These are phyloP conservation scores for Morus bassanus DNA, from an alignment of 2,797 vertebrate genomes.

Conservation along the genomic window DNA sequence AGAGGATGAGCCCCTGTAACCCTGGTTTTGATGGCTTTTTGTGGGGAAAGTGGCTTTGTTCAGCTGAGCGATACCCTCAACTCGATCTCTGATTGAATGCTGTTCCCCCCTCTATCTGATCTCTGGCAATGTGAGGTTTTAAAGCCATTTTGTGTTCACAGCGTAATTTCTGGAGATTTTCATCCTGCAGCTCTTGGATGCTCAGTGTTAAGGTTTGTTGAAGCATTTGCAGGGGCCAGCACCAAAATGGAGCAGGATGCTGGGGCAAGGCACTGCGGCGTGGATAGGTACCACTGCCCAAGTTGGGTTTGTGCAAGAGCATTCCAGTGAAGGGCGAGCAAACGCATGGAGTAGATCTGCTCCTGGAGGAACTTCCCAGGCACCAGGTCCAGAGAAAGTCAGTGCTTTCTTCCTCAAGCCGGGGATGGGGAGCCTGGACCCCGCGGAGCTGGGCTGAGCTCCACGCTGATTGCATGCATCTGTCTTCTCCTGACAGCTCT, in stretches of 20 bases:
- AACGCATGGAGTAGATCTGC: background rate
- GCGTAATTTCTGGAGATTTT: background rate
- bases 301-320: background rate
- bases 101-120: background rate
- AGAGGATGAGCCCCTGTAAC: background rate
- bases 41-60: background rate
- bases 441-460: background rate
- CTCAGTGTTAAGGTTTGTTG: background rate
- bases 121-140: background rate
- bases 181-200: background rate
- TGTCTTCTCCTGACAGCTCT: slow-evolving; percentile 73
- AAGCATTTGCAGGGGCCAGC: background rate
- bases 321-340: background rate
- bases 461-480: slow-evolving; percentile 70
- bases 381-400: background rate
- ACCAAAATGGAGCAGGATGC: background rate
- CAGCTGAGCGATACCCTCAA: background rate
- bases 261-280: rapidly evolving
- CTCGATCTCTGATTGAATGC: background rate
- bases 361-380: background rate
- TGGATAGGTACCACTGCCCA: background rate
- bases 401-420: background rate
- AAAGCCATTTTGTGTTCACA: background rate
- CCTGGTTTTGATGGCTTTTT: background rate
- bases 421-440: background rate